phyloP scores from a whole-genome alignment of 2,797 vertebrate genomes.

The Pampus argenteus region DNA sequence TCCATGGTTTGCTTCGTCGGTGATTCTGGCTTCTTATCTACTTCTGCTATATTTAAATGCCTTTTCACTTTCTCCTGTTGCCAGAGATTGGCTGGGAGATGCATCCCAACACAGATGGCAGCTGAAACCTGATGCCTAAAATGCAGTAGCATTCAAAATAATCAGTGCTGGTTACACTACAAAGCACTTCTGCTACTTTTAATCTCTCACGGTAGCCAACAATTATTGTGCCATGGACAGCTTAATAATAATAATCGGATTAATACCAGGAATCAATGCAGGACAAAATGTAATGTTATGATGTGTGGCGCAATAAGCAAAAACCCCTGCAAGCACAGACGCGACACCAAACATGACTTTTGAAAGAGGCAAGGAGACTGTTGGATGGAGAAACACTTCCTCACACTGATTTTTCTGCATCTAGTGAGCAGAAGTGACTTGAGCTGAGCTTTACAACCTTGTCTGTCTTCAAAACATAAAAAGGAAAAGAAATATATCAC shows the following conservation, averaged over 20 bases:
- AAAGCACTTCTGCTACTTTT: slow-evolving; percentile 12
- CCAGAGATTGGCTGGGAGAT: slow-evolving; percentile 40
- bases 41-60: slow-evolving; percentile 61
- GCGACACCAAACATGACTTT: slow-evolving; percentile 3
- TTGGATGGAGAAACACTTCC: slow-evolving; percentile 5
- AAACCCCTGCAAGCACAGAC: background rate
- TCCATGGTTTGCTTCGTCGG: slow-evolving; percentile 25
- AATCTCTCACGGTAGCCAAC: slow-evolving; percentile 7
- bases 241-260: background rate
- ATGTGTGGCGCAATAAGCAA: background rate
- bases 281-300: background rate
- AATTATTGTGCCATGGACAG: slow-evolving; percentile 2
- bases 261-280: slow-evolving; percentile 5
- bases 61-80: slow-evolving; percentile 57
- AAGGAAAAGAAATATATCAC: background rate
- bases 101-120: slow-evolving; percentile 42
- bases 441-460: slow-evolving; percentile 12
- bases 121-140: slow-evolving; percentile 52
- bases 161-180: slow-evolving; percentile 19
- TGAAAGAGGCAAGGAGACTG: background rate
- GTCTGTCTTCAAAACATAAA: background rate
- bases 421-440: slow-evolving; percentile 23
- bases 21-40: slow-evolving; percentile 43
- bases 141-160: slow-evolving; percentile 40
- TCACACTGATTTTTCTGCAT: slow-evolving; percentile 9